These are phyloP conservation scores for Lytechinus variegatus DNA, from an alignment of 35 echinoderm and acorn worm genomes.

Conservation along the genomic window DNA sequence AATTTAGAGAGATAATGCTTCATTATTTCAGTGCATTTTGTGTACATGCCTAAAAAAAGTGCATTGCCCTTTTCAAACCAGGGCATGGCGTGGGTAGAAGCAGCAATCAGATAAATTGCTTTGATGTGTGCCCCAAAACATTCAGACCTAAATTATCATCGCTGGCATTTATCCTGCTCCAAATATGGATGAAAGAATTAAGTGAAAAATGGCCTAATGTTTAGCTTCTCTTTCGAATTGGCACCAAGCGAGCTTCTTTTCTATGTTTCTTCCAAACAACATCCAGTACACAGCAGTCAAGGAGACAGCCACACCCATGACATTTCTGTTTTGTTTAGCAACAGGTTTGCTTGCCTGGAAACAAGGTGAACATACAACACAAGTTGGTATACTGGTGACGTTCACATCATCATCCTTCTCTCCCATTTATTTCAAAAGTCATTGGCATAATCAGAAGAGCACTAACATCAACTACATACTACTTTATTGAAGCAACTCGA, in stretches of 20 bases:
- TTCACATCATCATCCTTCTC: neutral
- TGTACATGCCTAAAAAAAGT: conserved; percentile 2
- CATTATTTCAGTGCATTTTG: neutral
- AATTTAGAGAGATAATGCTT: neutral
- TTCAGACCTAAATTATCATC: neutral
- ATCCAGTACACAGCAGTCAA: neutral
- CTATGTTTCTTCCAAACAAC: neutral
- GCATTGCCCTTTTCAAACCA: neutral
- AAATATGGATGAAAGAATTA: neutral
- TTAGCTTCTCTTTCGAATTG: neutral
- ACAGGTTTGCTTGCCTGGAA: neutral
- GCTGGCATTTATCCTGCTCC: neutral
- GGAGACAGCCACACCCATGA: neutral
- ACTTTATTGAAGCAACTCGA: too few species aligned
- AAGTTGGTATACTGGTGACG: neutral
- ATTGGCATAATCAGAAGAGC: too few species aligned
- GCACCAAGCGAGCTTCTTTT: neutral
- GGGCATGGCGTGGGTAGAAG: neutral
- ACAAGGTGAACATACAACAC: neutral
- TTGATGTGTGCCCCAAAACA: neutral
- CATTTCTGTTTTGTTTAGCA: neutral
- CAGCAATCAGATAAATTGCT: conserved; percentile 3
- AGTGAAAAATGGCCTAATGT: neutral
- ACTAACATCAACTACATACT: too few species aligned
- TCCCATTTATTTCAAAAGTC: neutral